These are phyloP conservation scores for Peromyscus melanophrys DNA, from an alignment of 2,797 vertebrate species.

Conservation along the genomic window DNA sequence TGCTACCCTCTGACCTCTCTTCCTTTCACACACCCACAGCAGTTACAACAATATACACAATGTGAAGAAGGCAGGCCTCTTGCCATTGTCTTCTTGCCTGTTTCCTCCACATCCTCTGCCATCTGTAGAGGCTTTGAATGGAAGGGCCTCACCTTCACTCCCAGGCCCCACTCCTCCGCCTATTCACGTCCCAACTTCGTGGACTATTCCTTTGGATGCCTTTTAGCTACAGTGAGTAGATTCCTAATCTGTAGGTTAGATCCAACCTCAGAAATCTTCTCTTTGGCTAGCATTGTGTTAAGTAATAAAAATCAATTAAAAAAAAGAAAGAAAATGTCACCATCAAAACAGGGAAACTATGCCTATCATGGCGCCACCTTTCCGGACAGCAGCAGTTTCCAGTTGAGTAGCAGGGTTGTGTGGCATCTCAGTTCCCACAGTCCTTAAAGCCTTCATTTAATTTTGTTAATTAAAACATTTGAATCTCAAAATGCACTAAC, in stretches of 20 bases:
- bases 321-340: background rate
- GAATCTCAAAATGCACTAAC: background rate
- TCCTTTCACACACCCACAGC: background rate
- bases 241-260: background rate
- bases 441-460: background rate
- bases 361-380: background rate
- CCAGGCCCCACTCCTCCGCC: background rate
- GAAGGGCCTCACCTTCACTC: background rate
- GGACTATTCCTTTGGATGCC: background rate
- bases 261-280: background rate
- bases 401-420: background rate
- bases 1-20: background rate
- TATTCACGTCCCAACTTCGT: background rate
- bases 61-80: background rate
- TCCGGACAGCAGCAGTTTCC: background rate
- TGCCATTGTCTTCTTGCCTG: background rate
- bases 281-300: background rate
- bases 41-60: background rate
- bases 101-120: background rate
- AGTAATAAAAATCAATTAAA: background rate
- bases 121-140: background rate
- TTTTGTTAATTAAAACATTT: slow-evolving; percentile 55
- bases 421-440: background rate
- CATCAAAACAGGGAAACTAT: background rate
- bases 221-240: background rate